Conservation (phyloP, 2,888 invertebrate species). For the Pharmacophagus antenor region DNA sequence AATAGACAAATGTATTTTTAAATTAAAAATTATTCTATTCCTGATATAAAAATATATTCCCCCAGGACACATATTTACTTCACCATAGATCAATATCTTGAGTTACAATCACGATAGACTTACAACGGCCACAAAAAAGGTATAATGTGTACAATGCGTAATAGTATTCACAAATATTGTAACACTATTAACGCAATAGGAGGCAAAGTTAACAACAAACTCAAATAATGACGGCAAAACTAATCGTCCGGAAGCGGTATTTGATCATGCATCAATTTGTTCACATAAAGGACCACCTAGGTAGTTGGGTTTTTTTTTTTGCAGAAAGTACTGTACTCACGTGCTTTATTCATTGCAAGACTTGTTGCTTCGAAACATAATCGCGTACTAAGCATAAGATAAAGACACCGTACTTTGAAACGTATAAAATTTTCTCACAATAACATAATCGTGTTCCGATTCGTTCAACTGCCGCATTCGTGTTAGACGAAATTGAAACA, state of each 20-base stretch:
- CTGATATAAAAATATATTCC: no score
- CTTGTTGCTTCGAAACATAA: slow-evolving; percentile 62
- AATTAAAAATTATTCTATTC: no score
- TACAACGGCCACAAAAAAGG: slow-evolving; percentile 56
- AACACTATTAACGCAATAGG: slow-evolving; percentile 78
- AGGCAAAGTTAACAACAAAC: slow-evolving; percentile 78
- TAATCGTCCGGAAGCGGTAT: slow-evolving; percentile 76
- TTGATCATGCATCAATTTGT: slow-evolving; percentile 69
- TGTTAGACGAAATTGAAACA: slow-evolving; percentile 80
- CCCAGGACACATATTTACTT: background rate
- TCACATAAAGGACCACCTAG: slow-evolving; percentile 66
- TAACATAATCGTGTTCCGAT: slow-evolving; percentile 76
- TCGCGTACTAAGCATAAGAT: slow-evolving; percentile 65
- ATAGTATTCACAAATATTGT: slow-evolving; percentile 79
- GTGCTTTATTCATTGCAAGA: slow-evolving; percentile 73
- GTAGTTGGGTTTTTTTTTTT: slow-evolving; percentile 40
- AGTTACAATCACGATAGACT: slow-evolving; percentile 61
- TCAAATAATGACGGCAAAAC: slow-evolving; percentile 68
- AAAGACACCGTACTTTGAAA: slow-evolving; percentile 61
- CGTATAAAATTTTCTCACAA: slow-evolving; percentile 76
- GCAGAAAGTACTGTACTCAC: slow-evolving; percentile 56
- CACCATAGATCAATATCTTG: slow-evolving; percentile 51
- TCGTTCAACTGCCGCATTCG: slow-evolving; percentile 75
- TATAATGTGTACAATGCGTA: slow-evolving; percentile 70
- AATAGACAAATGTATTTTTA: no score